Evolutionary conservation across 2,113 vertebrate genomes (phyloP).

Genomic region (Brachyistius frenatus): DNA sequence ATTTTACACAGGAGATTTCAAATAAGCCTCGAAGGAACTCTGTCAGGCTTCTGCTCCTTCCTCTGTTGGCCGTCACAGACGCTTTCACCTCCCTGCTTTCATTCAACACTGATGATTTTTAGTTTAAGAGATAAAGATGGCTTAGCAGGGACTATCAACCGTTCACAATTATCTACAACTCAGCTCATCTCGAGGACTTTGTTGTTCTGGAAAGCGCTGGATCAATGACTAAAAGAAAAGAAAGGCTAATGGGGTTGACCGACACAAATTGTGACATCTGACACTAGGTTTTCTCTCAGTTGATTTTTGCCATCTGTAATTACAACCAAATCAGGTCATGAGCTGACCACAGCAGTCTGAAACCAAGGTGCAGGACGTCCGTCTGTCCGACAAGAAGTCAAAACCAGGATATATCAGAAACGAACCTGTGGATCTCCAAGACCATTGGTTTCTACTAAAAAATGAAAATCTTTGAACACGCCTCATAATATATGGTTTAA

Average conservation of each 20-base stretch:
- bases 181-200: not conserved
- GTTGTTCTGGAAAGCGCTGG: not conserved
- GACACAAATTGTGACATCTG: not conserved
- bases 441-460: not conserved
- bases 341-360: slow-evolving; percentile 11
- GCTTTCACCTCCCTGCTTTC: not conserved
- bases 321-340: slow-evolving; percentile 32
- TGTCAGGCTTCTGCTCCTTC: not conserved
- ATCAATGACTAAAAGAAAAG: slow-evolving; percentile 12
- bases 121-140: not conserved
- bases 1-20: slow-evolving; percentile 17
- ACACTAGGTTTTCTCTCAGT: slow-evolving; percentile 17
- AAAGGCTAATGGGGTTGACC: slow-evolving; percentile 5
- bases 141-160: not conserved
- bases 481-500: too few relatives aligned
- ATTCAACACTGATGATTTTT: not conserved
- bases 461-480: too few relatives aligned
- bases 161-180: slow-evolving; percentile 2
- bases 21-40: slow-evolving; percentile 2
- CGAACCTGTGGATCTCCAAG: too few relatives aligned
- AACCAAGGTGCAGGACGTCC: not conserved
- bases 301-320: slow-evolving; percentile 40
- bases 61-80: not conserved
- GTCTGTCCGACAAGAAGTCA: not conserved
- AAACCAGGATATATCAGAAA: not conserved